Evolutionary conservation across 1,140 invertebrate genomes (phyloP), one percentile per base, ranked within the genome.

Genomic region (Drosophila teissieri): DNA sequence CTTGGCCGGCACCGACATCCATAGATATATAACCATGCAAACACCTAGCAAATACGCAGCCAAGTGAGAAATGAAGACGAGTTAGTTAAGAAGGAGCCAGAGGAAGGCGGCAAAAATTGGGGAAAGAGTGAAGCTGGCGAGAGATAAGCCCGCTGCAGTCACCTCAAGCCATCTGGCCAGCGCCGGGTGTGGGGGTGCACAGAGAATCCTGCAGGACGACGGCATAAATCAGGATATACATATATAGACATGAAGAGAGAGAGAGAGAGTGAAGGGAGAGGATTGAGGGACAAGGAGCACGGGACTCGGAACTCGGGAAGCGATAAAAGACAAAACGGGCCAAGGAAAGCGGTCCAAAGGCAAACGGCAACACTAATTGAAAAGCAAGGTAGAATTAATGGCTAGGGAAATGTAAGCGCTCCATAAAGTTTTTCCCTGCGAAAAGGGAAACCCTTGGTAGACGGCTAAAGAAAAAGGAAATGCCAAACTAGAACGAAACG

Each of bases 31-130:
- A 40, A 11, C 36, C 63, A 72, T 60, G 60, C 51, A 76, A 58
- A 72, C 45, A 60, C 75, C 67, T 55, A 48, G 86, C 78, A 89
- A 89, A 89, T 82, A 89, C 73, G 62, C 85, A 90, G 40, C 82
- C 78, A 82, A 83, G 78, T 91, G 86, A 82, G 82, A 90, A 90
- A 90, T 90, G 88, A 90, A 90, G 86, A 90, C 79, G 88, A 89
- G 85, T 90, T 90, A 73, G 86, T 90, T 80, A 90, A 82, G 78
- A 62, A 54, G 48, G 31, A 10, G 63, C n/a, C 14, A n/a, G 2
- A 58, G 48, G 63, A 19, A 19, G 22, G 17, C 1, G n/a, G 5
- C 14, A 42, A 15, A 4, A 15, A 11, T 8, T 0, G 15, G 34
- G 31, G 15, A 42, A 31, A 34, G 36, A 24, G 49, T 14, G 27